A percentile compares a stretch with the other conserved stretches of the same genome.
phyloP scores from a whole-genome alignment of 2,797 vertebrate genomes.

The Melopsittacus undulatus region DNA sequence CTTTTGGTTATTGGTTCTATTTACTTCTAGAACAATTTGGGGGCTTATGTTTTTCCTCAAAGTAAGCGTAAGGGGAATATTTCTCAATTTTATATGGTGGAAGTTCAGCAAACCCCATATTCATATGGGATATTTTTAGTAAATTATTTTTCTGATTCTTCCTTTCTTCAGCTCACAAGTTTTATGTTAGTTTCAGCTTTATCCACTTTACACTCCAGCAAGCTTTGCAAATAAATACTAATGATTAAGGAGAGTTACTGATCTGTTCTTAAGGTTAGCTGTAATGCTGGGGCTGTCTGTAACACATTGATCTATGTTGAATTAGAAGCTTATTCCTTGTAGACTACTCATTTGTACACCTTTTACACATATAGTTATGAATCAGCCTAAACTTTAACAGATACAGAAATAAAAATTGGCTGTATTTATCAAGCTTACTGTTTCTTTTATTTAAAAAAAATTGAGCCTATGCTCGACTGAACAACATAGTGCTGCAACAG shows the following conservation, averaged over 20 bases:
- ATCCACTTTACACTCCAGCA: slow-evolving; percentile 9
- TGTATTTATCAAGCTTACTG: neutral
- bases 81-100: neutral
- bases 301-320: neutral
- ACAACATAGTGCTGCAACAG: neutral
- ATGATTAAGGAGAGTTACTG: slow-evolving; percentile 11
- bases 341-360: neutral
- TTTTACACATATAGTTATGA: neutral
- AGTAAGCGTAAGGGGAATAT: neutral
- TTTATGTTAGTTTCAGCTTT: slow-evolving; percentile 23
- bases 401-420: neutral
- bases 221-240: slow-evolving; percentile 48
- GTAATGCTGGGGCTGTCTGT: neutral
- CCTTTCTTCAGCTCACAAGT: neutral
- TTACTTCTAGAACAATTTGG: neutral
- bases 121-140: slow-evolving; percentile 27
- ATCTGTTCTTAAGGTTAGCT: neutral
- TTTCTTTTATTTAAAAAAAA: neutral
- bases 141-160: slow-evolving; percentile 45
- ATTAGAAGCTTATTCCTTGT: neutral
- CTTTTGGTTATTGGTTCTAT: neutral
- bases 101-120: neutral
- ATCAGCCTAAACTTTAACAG: neutral
- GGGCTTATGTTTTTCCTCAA: neutral
- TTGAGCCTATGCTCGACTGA: neutral